Percentiles rank a stretch among this genome's conserved stretches.
phyloP scores from a whole-genome alignment of 2,797 vertebrate genomes.

The Amblyopsis hoosieri region DNA sequence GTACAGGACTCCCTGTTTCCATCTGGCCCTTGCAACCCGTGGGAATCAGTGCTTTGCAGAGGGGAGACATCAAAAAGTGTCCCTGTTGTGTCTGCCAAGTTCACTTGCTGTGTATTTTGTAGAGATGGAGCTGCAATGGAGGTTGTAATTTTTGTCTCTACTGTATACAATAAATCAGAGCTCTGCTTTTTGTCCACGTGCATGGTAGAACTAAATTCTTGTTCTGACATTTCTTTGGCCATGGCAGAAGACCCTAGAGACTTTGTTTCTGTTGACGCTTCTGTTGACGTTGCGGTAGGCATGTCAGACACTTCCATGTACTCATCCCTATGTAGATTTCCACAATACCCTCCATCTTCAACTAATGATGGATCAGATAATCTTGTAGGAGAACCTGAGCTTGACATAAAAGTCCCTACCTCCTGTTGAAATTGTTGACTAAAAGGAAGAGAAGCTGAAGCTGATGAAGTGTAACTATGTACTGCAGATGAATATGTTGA shows the following conservation, averaged over 20 bases:
- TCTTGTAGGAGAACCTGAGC: conserved; percentile 55
- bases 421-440: conserved; percentile 63
- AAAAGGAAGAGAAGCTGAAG: conserved; percentile 73
- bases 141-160: conserved; percentile 35
- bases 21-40: conserved; percentile 59
- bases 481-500: conserved; percentile 65
- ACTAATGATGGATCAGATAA: conserved; percentile 58
- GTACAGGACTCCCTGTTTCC: conserved; percentile 63
- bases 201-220: conserved; percentile 52
- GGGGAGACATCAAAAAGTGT: conserved; percentile 79
- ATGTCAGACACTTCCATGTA: conserved; percentile 89
- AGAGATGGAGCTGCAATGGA: conserved; percentile 17
- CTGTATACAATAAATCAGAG: conserved; percentile 64
- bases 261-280: conserved; percentile 67
- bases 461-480: conserved; percentile 68
- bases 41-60: conserved; percentile 74
- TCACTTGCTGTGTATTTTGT: conserved; percentile 47
- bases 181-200: conserved; percentile 72
- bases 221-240: conserved; percentile 67
- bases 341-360: conserved; percentile 76
- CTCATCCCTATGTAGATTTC: conserved; percentile 81
- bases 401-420: conserved; percentile 46
- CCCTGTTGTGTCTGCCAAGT: conserved; percentile 48
- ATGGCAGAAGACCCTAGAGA: conserved; percentile 58
- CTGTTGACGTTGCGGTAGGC: conserved; percentile 69